A percentile compares a stretch with the other conserved stretches of the same genome.
Evolutionary conservation across 2,797 vertebrate genomes (phyloP).

Genomic region (Selene dorsalis): DNA sequence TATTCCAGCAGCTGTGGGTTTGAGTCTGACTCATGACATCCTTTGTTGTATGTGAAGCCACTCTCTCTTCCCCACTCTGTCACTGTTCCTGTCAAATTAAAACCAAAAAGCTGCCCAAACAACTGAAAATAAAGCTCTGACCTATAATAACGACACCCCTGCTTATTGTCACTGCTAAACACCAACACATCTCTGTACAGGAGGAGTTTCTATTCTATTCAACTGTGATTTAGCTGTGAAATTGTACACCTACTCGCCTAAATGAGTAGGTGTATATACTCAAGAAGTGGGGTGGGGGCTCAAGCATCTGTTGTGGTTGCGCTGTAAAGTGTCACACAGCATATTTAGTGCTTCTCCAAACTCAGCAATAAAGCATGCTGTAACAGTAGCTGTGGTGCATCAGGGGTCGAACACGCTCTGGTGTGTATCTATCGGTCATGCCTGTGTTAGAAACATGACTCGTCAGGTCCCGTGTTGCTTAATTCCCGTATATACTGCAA

Average conservation of each 20-base stretch:
- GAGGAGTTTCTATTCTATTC: neutral
- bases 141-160: neutral
- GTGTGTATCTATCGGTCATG: constrained; percentile 28
- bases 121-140: no score
- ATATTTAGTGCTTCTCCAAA: constrained; percentile 28
- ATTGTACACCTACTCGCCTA: neutral
- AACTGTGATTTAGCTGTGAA: neutral
- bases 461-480: constrained; percentile 35
- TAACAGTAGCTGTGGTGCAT: constrained; percentile 23
- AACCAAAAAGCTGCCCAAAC: no score
- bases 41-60: no score
- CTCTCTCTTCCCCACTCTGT: no score
- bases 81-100: no score
- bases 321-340: constrained; percentile 12
- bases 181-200: neutral
- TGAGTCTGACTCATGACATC: no score
- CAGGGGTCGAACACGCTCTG: neutral
- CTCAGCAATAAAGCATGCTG: constrained; percentile 40
- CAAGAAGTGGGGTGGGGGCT: neutral
- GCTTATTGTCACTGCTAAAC: neutral
- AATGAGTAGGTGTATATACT: neutral
- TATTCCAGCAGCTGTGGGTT: no score
- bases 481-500: constrained; percentile 21
- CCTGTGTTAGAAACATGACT: constrained; percentile 15
- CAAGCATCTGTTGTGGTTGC: neutral